phyloP scores from a whole-genome alignment of 2,113 vertebrate species.

The Pardalotus punctatus region DNA sequence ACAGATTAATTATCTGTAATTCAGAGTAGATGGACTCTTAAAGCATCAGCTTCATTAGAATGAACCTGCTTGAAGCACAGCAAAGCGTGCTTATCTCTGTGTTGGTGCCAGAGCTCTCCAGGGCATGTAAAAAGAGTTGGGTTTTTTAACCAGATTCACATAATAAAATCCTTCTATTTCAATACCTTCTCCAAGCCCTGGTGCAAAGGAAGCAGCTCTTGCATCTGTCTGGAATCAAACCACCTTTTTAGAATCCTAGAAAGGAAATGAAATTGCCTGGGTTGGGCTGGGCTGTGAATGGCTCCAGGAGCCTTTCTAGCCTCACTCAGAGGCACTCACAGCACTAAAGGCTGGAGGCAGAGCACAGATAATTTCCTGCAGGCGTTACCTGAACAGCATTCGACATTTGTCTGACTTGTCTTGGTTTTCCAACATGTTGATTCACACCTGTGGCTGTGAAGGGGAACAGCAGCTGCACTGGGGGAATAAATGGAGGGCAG shows the following conservation, averaged over 20 bases:
- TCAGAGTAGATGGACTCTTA: conserved; percentile 23
- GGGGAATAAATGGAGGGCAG: background rate
- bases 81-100: conserved; percentile 11
- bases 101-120: background rate
- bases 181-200: background rate
- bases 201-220: background rate
- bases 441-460: background rate
- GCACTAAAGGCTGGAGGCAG: background rate
- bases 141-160: background rate
- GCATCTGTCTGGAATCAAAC: background rate
- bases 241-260: background rate
- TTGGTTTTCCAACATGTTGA: background rate
- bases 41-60: conserved; percentile 19
- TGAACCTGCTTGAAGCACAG: background rate
- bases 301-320: background rate
- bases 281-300: background rate
- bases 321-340: accelerated
- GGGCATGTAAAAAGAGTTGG: background rate
- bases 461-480: background rate
- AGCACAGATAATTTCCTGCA: background rate
- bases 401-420: background rate
- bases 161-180: background rate
- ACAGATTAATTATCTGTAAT: conserved; percentile 47
- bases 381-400: background rate
- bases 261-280: background rate